Conservation (phyloP, 1,140 invertebrate species). For the Elymnias hypermnestra region DNA sequence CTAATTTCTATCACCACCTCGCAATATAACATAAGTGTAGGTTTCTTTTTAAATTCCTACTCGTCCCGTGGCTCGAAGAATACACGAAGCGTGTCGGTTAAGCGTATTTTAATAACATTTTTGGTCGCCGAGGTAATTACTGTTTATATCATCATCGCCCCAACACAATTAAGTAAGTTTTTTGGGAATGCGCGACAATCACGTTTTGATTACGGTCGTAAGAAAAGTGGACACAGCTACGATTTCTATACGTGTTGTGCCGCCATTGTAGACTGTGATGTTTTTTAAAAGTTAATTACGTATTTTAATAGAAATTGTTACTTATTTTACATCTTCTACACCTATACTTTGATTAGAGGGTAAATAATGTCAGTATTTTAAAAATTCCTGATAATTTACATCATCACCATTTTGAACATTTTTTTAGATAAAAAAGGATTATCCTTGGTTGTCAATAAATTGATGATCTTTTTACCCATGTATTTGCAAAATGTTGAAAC, state of each 20-base stretch:
- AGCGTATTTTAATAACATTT: slow-evolving; percentile 73
- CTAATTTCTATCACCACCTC: slow-evolving; percentile 20
- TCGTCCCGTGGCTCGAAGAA: slow-evolving; percentile 8
- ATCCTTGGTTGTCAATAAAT: too few relatives aligned
- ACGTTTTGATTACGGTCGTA: slow-evolving; percentile 65
- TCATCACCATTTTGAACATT: too few relatives aligned
- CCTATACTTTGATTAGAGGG: too few relatives aligned
- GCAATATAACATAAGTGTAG: slow-evolving; percentile 12
- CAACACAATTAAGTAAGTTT: slow-evolving; percentile 67
- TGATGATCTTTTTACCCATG: too few relatives aligned
- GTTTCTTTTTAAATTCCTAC: slow-evolving; percentile 10
- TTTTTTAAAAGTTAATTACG: slow-evolving; percentile 2
- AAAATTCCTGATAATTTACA: too few relatives aligned
- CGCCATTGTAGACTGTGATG: slow-evolving; percentile 1
- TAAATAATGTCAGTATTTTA: too few relatives aligned
- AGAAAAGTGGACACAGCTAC: slow-evolving; percentile 47
- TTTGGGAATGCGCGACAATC: slow-evolving; percentile 68
- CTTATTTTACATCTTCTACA: background rate
- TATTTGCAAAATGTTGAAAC: too few relatives aligned
- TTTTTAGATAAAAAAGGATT: too few relatives aligned
- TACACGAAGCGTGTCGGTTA: slow-evolving; percentile 49
- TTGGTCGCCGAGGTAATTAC: slow-evolving; percentile 60
- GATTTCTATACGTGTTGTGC: slow-evolving; percentile 15
- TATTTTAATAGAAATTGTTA: slow-evolving; percentile 4
- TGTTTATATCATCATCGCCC: slow-evolving; percentile 65